A percentile compares a stretch with the other conserved stretches of the same genome.
phyloP scores from a whole-genome alignment of 2,113 vertebrate species.

The human (Homo sapiens) region GRCh38 chr13:83062001-83062500 shows the following conservation, averaged over 20 bases:
- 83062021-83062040: not conserved
- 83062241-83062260: too few relatives aligned
- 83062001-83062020: not conserved
- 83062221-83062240: accelerated
- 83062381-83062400: not conserved
- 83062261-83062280: not conserved
- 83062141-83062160: not conserved
- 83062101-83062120: not conserved
- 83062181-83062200: not conserved
- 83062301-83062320: not conserved
- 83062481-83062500: not conserved
- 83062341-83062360: not conserved
- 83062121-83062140: not conserved
- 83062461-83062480: not conserved
- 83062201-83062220: accelerated
- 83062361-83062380: not conserved
- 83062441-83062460: not conserved
- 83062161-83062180: not conserved
- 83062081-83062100: not conserved
- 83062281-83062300: not conserved
- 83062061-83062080: not conserved
- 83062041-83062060: not conserved
- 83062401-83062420: not conserved
- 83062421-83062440: not conserved
- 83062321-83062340: not conserved